Percentiles rank a stretch among this genome's conserved stretches.
Evolutionary conservation across 2,113 vertebrate species (phyloP).

Genomic region (Crotalus horridus): DNA sequence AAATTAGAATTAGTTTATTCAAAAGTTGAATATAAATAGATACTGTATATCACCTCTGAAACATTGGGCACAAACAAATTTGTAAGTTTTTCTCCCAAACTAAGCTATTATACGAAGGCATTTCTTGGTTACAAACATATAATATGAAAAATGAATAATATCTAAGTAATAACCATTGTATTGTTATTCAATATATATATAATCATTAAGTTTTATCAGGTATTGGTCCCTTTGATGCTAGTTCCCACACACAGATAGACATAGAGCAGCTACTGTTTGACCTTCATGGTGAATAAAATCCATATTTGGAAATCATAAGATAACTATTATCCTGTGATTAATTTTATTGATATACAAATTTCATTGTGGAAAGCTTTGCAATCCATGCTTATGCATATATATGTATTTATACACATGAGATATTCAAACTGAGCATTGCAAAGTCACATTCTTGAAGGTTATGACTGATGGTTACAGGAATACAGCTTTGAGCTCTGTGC

Average conservation of each 20-base stretch:
- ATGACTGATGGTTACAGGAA: conserved; percentile 4
- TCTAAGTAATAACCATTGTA: not conserved
- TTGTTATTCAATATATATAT: not conserved
- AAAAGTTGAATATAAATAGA: not conserved
- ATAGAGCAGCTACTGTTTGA: not conserved
- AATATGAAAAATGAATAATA: not conserved
- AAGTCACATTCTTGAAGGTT: conserved; percentile 4
- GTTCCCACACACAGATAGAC: not conserved
- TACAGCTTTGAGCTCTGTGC: conserved; percentile 11
- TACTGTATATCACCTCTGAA: not conserved
- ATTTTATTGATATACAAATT: not conserved
- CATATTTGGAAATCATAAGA: not conserved
- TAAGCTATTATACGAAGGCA: not conserved
- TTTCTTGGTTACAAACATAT: not conserved
- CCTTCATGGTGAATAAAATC: not conserved
- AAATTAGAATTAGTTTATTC: not conserved
- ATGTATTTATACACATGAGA: not conserved
- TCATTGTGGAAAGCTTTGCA: not conserved
- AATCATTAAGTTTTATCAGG: not conserved
- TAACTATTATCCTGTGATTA: not conserved
- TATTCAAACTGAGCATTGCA: not conserved
- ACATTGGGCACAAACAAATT: not conserved
- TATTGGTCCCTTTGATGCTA: not conserved
- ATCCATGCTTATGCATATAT: not conserved
- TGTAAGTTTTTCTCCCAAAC: not conserved